phyloP scores from a whole-genome alignment of 2,888 invertebrate species.

The Agrotis exclamationis region DNA sequence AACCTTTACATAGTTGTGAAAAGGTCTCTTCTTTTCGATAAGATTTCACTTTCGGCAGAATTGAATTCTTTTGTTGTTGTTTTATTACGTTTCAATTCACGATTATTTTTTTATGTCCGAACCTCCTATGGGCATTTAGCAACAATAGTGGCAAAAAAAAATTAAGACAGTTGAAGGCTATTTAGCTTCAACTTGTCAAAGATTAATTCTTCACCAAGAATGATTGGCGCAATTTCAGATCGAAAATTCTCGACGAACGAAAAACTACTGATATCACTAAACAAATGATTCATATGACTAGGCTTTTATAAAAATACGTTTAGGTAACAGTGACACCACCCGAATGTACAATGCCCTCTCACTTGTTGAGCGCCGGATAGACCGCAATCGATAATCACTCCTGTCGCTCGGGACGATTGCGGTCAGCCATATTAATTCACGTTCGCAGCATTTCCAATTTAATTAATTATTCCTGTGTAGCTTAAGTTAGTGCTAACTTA shows the following conservation, averaged over 20 bases:
- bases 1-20: too few species aligned
- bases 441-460: constrained; percentile 26
- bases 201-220: not conserved
- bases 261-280: not conserved
- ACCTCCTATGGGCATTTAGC: too few species aligned
- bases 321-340: not conserved
- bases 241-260: not conserved
- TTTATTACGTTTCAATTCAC: too few species aligned
- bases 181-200: too few species aligned
- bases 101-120: too few species aligned
- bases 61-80: too few species aligned
- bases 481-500: not conserved
- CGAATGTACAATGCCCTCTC: constrained; percentile 42
- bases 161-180: too few species aligned
- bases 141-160: too few species aligned
- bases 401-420: constrained; percentile 41
- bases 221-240: not conserved
- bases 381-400: constrained; percentile 64
- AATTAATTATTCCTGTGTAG: constrained; percentile 26
- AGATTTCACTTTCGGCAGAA: too few species aligned
- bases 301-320: not conserved
- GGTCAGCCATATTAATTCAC: constrained; percentile 45
- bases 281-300: constrained; percentile 25
- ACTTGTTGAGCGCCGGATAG: constrained; percentile 67
- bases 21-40: too few species aligned